Conservation (phyloP, 2,797 vertebrate species). For the Prunella strophiata region DNA sequence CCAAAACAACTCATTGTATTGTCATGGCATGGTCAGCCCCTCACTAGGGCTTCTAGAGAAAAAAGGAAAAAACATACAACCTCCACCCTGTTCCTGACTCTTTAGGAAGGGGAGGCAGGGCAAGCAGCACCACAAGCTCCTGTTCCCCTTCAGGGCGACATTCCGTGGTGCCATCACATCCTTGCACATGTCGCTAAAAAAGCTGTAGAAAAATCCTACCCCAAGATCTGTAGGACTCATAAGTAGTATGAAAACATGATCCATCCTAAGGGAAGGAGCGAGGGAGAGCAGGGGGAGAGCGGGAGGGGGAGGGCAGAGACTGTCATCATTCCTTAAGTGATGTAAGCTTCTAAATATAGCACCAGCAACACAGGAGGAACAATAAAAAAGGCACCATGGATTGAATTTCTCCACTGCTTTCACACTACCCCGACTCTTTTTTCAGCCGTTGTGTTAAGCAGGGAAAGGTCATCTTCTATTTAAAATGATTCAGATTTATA, state of each 20-base stretch:
- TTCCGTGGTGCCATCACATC: background rate
- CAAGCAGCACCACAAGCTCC: background rate
- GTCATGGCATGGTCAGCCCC: background rate
- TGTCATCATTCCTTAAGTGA: conserved; percentile 86
- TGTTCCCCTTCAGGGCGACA: conserved; percentile 5
- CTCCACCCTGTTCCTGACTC: conserved; percentile 40
- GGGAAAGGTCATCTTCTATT: conserved; percentile 55
- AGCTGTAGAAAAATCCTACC: conserved; percentile 57
- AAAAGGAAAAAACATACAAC: background rate
- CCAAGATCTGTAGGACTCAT: conserved; percentile 65
- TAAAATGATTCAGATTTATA: conserved; percentile 2
- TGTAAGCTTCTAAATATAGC: conserved; percentile 95
- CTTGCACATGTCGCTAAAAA: background rate
- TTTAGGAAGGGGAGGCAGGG: background rate
- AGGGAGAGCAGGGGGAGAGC: conserved; percentile 49
- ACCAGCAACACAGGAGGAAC: conserved; percentile 79
- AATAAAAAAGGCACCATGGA: conserved; percentile 75
- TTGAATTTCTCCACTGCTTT: conserved; percentile 56
- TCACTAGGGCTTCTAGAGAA: conserved; percentile 1
- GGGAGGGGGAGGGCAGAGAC: conserved; percentile 75
- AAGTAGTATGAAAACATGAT: conserved; percentile 77
- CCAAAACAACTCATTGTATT: background rate
- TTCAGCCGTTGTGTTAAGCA: conserved; percentile 37
- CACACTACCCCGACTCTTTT: conserved; percentile 5
- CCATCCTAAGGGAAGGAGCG: conserved; percentile 66